These are phyloP conservation scores for Galerucella calmariensis DNA, from an alignment of 2,888 invertebrate genomes.

Conservation along the genomic window DNA sequence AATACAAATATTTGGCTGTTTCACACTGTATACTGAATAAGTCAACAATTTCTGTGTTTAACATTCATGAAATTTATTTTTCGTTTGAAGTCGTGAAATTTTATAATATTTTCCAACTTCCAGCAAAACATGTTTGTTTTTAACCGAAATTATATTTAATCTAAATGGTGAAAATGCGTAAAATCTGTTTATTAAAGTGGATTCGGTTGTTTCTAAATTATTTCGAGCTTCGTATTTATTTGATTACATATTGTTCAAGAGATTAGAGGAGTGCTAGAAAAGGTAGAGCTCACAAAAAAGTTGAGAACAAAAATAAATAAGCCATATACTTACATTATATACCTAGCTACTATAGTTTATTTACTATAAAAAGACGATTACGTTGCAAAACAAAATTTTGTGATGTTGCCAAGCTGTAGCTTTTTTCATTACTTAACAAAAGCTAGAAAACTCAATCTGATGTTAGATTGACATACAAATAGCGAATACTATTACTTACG, in stretches of 20 bases:
- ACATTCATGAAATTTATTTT: background rate
- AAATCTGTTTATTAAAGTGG: constrained; percentile 3
- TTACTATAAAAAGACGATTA: too few relatives aligned
- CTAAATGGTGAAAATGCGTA: background rate
- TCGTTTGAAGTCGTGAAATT: background rate
- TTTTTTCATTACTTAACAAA: too few relatives aligned
- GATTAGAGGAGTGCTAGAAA: background rate
- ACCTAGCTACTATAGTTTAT: too few relatives aligned
- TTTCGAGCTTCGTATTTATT: background rate
- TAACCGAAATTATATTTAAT: background rate
- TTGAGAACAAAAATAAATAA: background rate
- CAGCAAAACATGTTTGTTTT: constrained; percentile 1
- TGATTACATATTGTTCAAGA: background rate
- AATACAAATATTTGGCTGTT: too few relatives aligned
- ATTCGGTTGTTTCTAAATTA: background rate
- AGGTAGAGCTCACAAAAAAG: background rate
- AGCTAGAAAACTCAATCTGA: too few relatives aligned
- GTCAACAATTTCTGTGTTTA: background rate
- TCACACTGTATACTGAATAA: background rate
- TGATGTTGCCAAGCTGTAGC: too few relatives aligned
- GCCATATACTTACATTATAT: background rate
- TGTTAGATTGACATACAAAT: too few relatives aligned
- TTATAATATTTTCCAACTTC: background rate
- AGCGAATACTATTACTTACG: too few relatives aligned
- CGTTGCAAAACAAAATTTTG: too few relatives aligned